Evolutionary conservation across 2,888 invertebrate genomes (phyloP).

Genomic region (Macaria notata): DNA sequence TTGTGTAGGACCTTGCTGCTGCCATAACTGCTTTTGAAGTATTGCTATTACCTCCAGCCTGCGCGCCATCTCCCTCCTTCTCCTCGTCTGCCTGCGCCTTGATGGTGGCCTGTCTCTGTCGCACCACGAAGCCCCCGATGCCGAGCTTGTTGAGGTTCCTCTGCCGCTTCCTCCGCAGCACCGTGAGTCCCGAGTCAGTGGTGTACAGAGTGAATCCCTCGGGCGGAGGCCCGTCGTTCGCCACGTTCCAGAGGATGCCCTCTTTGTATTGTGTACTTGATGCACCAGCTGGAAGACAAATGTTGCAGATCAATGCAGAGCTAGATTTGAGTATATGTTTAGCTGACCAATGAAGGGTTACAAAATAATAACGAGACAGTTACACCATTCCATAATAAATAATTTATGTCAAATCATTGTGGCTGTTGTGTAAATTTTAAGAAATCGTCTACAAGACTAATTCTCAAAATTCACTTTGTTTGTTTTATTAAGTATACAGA

Average conservation of each 20-base stretch:
- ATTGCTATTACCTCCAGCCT: constrained; percentile 54
- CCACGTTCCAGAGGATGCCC: constrained; percentile 90
- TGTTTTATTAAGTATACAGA: too few species aligned
- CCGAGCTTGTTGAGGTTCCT: constrained; percentile 93
- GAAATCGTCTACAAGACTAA: too few species aligned
- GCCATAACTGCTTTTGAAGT: too few species aligned
- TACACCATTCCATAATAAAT: too few species aligned
- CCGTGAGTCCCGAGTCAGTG: constrained; percentile 90
- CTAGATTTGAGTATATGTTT: too few species aligned
- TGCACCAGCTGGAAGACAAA: constrained; percentile 37
- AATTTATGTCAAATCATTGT: too few species aligned
- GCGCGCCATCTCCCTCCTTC: constrained; percentile 62
- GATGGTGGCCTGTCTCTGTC: constrained; percentile 82
- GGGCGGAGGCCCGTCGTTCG: constrained; percentile 90
- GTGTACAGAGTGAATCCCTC: constrained; percentile 91
- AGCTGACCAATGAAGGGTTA: too few species aligned
- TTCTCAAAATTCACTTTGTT: too few species aligned
- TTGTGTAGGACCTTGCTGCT: too few species aligned
- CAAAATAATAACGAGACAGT: too few species aligned
- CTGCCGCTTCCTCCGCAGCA: constrained; percentile 91
- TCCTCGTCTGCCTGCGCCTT: constrained; percentile 65
- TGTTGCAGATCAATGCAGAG: too few species aligned
- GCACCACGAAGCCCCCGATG: constrained; percentile 94
- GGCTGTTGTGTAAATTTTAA: too few species aligned
- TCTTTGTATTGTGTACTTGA: constrained; percentile 85